Base-by-base conservation (phyloP, 2,888 invertebrate genomes). In the Sinhomidia bicolor region DNA sequence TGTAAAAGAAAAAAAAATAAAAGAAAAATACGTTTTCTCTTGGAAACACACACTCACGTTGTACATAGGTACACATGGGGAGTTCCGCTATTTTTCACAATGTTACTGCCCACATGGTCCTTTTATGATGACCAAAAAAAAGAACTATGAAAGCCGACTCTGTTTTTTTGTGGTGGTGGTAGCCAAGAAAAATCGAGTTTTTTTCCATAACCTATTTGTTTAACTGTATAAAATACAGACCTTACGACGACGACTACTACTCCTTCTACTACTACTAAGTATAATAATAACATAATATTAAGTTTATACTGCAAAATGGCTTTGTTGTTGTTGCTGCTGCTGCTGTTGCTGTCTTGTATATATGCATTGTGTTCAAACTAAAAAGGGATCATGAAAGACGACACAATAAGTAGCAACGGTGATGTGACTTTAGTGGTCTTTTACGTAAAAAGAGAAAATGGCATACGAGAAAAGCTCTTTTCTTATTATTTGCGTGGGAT, bases 301-400 rank as follows among this genome's bases (percentile, higher is more conserved):
- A 9, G 12, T 54, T 12, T 54, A 7, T 26, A 23, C 12, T 62
- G 5, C 12, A 62, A 12, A n/a, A 36, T 36, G 29, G 29, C n/a
- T 17, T 60, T 65, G 29, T 62, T 32, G 65, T n/a, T 65, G 36
- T 32, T 12, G 62, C n/a, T 65, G 62, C n/a, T 65, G 32, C n/a
- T n/a, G 14, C 32, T 65, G 4, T n/a, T n/a, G n/a, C n/a, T n/a
- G n/a, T n/a, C n/a, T n/a, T n/a, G n/a, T 9, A 36, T 68, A 14
- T 36, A 29, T 29, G 62, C 4, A 29, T 29, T 62, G 29, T 62
- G 54, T 29, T 14, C 2, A 17, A 54, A n/a, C 5, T 17, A n/a
- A 54, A 4, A 54, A 54, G 17, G 51, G 17, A 54, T 54, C 17
- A 23, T 23, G 14, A 62, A 10, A 26, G 29, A 29, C 4, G 29